Evolutionary conservation across 2,113 vertebrate genomes (phyloP).

Genomic region (Vireo altiloquus): DNA sequence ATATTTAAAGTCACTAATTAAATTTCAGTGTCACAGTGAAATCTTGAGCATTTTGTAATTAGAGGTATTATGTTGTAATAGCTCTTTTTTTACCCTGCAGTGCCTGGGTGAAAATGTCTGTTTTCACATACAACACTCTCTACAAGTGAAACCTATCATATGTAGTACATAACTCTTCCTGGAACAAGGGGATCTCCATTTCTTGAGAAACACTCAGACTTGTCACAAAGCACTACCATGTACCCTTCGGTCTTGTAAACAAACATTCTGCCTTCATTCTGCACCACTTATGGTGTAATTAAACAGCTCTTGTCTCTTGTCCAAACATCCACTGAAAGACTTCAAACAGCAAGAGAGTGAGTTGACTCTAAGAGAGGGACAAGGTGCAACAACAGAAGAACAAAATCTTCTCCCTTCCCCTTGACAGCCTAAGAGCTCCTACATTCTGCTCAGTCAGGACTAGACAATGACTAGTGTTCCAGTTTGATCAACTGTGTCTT

Average conservation of each 20-base stretch:
- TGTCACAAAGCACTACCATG: background rate
- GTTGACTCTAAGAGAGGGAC: background rate
- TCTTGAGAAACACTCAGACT: background rate
- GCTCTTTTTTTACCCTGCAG: background rate
- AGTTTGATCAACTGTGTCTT: background rate
- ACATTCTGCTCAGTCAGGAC: background rate
- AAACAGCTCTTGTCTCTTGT: slow-evolving; percentile 16
- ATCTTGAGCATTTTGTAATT: background rate
- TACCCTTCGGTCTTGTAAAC: background rate
- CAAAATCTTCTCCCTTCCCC: background rate
- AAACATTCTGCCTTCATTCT: slow-evolving; percentile 10
- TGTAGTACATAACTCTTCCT: background rate
- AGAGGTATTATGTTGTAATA: background rate
- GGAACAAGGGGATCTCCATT: background rate
- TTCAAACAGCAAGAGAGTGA: background rate
- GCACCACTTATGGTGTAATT: background rate
- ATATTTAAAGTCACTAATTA: background rate
- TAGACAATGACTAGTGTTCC: background rate
- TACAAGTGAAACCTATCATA: background rate
- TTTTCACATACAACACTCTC: background rate
- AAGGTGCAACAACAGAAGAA: background rate
- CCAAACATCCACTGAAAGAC: slow-evolving; percentile 15
- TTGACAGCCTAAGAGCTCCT: background rate
- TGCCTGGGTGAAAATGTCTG: no score
- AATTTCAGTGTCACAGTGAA: background rate